Base-by-base conservation (phyloP, 2,797 vertebrate genomes). In the Orientallactaga sibirica region DNA sequence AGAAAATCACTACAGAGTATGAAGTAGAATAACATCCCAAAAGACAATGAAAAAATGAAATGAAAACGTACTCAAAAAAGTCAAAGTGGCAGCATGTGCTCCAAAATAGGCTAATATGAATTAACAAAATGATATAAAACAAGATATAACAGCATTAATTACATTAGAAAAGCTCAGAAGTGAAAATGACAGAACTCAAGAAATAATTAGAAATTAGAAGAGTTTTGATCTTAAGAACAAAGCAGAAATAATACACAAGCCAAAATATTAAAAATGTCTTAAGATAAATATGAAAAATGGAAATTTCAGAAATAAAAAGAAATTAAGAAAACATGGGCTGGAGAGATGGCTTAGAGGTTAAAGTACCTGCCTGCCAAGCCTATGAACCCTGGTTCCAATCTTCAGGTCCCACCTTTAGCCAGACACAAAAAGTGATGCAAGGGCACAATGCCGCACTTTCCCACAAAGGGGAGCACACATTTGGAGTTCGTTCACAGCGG, bases 191-290 rank as follows among this genome's bases (percentile, higher is more conserved):
- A 74, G 52, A 78, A 67, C 18, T 55, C n/a, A 81, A 73, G 79
- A 66, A 86, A 62, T 3, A 91, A 58, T 86, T 76, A 80, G 27
- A 92, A 77, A 87, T 67, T 62, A 12, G 25, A 68, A 33, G 75
- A 33, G 14, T 88, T 86, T 78, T 92, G 24, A 82, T 86, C 58
- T 76, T 14, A 88, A 79, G n/a, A 82, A 81, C 7, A 83, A 86
- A 77, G 20, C 66, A 43, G 27, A 88, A 64, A 18, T 87, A 91
- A 83, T 16, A 94, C 48, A 48, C 33, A 37, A 37, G 33, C 48
- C 48, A 7, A 81, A 24, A 75, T 37, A 67, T 61, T 2, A 78
- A 37, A 88, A 80, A 68, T 77, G 41, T 25, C 25, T 80, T 70
- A 79, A 37, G 8, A 55, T 62, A 80, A 37, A 62, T 29, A 79